These are phyloP conservation scores for Petromus typicus DNA, from an alignment of 2,113 vertebrate genomes.

Conservation along the genomic window DNA sequence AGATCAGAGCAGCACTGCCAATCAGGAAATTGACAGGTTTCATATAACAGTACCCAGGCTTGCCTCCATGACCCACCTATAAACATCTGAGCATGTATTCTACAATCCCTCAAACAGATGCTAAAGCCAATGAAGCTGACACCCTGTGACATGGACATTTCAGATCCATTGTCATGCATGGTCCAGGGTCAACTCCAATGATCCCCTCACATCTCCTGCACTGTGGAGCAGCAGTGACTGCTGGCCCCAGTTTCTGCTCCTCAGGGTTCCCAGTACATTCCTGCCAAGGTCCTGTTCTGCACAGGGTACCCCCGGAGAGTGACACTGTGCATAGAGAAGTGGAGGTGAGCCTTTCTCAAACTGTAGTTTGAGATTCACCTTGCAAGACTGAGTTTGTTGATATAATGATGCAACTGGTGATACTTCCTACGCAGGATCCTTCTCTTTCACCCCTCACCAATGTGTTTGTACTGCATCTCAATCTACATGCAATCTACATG, in stretches of 20 bases:
- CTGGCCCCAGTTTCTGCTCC: not conserved
- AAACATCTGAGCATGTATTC: not conserved
- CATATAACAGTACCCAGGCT: not conserved
- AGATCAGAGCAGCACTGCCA: not conserved
- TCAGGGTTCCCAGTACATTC: not conserved
- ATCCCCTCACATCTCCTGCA: not conserved
- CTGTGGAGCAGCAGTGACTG: not conserved
- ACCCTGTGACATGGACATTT: not conserved
- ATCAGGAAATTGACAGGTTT: not conserved
- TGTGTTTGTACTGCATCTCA: not conserved
- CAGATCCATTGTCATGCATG: not conserved
- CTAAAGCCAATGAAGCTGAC: not conserved
- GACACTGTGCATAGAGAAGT: not conserved
- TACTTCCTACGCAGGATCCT: not conserved
- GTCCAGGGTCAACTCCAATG: not conserved
- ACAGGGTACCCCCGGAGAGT: not conserved
- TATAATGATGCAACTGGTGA: not conserved
- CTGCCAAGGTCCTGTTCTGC: not conserved
- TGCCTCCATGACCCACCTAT: not conserved
- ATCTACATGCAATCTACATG: not conserved
- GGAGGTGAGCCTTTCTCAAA: not conserved
- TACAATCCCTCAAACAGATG: not conserved
- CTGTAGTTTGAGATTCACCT: not conserved
- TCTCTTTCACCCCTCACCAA: not conserved
- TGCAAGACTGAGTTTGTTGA: not conserved